Evolutionary conservation across 1,140 invertebrate species (phyloP).

Genomic region (Cotesia typhae): DNA sequence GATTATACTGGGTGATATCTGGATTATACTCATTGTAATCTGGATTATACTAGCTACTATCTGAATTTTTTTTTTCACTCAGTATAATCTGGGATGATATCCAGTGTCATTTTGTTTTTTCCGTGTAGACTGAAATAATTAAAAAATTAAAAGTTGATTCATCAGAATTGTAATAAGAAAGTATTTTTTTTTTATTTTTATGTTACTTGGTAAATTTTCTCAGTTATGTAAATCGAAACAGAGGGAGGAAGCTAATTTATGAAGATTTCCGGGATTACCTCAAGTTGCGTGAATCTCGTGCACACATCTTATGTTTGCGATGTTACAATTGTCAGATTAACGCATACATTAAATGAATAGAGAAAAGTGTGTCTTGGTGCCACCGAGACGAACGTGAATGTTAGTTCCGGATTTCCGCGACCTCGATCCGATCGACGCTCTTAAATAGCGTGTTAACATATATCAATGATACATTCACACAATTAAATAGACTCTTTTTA

Average conservation of each 20-base stretch:
- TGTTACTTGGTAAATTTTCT: not conserved
- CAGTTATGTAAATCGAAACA: constrained; percentile 33
- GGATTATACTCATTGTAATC: too few relatives aligned
- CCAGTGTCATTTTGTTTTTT: too few relatives aligned
- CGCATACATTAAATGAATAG: constrained; percentile 36
- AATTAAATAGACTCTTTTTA: not conserved
- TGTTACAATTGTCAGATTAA: too few relatives aligned
- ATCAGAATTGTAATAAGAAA: not conserved
- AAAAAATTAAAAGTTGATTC: too few relatives aligned
- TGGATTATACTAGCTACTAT: too few relatives aligned
- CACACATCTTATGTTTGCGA: constrained; percentile 40
- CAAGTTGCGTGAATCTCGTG: constrained; percentile 48
- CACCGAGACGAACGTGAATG: constrained; percentile 39
- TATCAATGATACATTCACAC: not conserved
- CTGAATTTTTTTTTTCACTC: too few relatives aligned
- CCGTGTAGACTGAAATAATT: not conserved
- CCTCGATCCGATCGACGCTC: constrained; percentile 51
- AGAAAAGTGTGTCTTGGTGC: constrained; percentile 65
- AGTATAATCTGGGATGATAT: too few relatives aligned
- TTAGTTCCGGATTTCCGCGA: constrained; percentile 62
- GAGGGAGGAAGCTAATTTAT: constrained; percentile 19
- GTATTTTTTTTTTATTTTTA: not conserved
- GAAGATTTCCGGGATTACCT: constrained; percentile 33
- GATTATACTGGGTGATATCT: too few relatives aligned
- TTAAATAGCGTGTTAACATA: constrained; percentile 7